phyloP scores from a whole-genome alignment of 2,113 vertebrate species.

The pig (Sus scrofa) region DNA sequence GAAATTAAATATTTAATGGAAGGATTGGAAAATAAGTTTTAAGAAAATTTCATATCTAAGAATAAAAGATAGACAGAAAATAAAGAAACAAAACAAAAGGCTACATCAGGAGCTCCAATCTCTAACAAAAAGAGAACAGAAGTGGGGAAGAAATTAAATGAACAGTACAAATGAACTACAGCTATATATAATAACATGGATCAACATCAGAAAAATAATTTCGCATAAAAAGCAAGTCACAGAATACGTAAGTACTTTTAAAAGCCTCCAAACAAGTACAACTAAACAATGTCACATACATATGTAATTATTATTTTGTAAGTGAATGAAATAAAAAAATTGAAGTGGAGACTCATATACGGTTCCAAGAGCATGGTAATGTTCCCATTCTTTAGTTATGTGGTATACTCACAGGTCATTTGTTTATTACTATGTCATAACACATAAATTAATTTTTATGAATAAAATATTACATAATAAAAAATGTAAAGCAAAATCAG shows the following conservation, averaged over 20 bases:
- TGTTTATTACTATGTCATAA: background rate
- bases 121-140: background rate
- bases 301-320: background rate
- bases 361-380: background rate
- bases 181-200: background rate
- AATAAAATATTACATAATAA: slow-evolving; percentile 17
- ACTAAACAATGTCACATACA: slow-evolving; percentile 17
- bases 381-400: background rate
- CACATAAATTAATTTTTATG: background rate
- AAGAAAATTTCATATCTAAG: slow-evolving; percentile 2
- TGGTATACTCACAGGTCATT: background rate
- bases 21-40: background rate
- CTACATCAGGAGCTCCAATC: background rate
- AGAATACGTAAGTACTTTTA: background rate
- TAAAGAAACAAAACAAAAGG: background rate
- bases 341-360: background rate
- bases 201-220: background rate
- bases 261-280: slow-evolving; percentile 9
- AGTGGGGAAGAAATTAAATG: background rate
- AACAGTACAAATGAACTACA: background rate
- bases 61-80: background rate
- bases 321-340: background rate
- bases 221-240: background rate
- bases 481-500: background rate
- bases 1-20: slow-evolving; percentile 40